These are phyloP conservation scores for Scaptomyza tumidula DNA, from an alignment of 2,888 invertebrate species.

Conservation along the genomic window DNA sequence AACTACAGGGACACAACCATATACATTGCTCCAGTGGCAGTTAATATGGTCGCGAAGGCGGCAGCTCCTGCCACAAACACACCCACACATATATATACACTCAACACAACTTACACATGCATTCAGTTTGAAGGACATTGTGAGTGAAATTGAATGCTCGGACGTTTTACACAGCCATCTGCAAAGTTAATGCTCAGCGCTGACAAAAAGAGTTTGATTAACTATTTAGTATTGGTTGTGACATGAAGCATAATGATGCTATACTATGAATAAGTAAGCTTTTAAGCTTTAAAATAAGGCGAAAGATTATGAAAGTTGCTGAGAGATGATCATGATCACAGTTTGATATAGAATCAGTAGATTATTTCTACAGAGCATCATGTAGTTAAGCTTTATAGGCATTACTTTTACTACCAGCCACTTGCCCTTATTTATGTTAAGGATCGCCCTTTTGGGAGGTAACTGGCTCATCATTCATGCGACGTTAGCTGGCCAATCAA, in stretches of 20 bases:
- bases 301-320: too few relatives aligned
- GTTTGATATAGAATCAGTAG: too few relatives aligned
- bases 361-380: background rate
- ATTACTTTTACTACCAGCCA: constrained; percentile 20
- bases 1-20: constrained; percentile 16
- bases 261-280: too few relatives aligned
- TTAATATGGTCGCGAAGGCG: constrained; percentile 59
- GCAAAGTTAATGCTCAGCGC: constrained; percentile 1
- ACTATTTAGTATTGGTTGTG: constrained; percentile 1
- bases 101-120: constrained; percentile 20
- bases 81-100: constrained; percentile 8
- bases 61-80: constrained; percentile 23
- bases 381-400: background rate
- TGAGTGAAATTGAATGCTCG: constrained; percentile 66
- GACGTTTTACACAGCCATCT: constrained; percentile 37
- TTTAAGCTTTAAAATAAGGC: too few relatives aligned
- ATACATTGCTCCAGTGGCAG: constrained; percentile 35
- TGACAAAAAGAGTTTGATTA: constrained; percentile 1
- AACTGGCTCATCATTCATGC: constrained; percentile 60
- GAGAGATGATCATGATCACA: too few relatives aligned
- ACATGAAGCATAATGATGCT: background rate
- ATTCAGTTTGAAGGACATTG: constrained; percentile 71
- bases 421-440: constrained; percentile 18
- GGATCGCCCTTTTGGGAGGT: constrained; percentile 23
- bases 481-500: constrained; percentile 80